Base-by-base conservation (phyloP, 2,797 vertebrate genomes). In the Octomys mimax region DNA sequence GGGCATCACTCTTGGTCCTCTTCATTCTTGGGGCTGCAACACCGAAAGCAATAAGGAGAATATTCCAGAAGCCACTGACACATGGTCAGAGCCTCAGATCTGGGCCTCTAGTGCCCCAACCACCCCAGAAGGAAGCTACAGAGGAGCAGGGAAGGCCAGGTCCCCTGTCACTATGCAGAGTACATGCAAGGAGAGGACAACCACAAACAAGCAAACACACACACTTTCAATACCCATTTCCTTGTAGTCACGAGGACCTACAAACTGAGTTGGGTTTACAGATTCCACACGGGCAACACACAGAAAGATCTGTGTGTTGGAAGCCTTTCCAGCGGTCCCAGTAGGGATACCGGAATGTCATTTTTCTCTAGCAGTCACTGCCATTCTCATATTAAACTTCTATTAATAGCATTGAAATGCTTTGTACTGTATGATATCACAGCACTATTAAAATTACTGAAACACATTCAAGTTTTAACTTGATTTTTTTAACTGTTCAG, bases 41-140 rank as follows among this genome's bases (percentile, higher is more conserved):
- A 21, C 66, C 59, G 22, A 70, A 57, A 31, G 13, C 59, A 18
- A 33, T 13, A n/a, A 77, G 11, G 39, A 21, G 24, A 87, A 71
- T 92, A 75, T 95, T 81, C 88, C 92, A 93, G 85, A 89, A 97
- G 59, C 71, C 91, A 59, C 28, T 87, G 81, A 83, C 49, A 5
- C 28, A 28, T 0, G 0, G 49, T 68, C 77, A 86, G 66, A 75
- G 49, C n/a, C 36, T 79, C 31, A 21, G 22, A 24, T 86, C 36
- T 1, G 21, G 31, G 6, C 59, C 36, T 10, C 64, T 73, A 85
- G 73, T 5, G 33, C 31, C 80, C 36, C 28, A 39, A 26, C 46
- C 57, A 6, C 2, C 73, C 52, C 85, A 59, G 13, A 84, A 92
- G 62, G 36, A n/a, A 73, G 46, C 28, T n/a, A 42, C 0, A 1